Evolutionary conservation across 2,888 invertebrate species (phyloP), one percentile per base, ranked within the genome.

Genomic region (Pediacus dermestoides): DNA sequence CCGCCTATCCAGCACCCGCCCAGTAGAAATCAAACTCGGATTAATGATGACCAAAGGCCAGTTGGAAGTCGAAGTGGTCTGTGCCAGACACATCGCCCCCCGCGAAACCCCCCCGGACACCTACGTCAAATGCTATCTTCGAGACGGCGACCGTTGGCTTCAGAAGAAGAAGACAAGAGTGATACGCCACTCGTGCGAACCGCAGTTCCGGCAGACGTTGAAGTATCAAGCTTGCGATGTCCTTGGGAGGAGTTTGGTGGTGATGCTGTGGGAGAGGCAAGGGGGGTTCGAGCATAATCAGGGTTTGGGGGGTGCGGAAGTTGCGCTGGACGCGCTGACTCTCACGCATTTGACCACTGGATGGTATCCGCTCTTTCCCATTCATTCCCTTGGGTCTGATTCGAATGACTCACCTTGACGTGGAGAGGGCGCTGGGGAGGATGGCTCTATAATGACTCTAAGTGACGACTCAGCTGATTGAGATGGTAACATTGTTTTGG

Each of bases 91-190:
- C 53, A 80, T 88, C 45, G 75, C 78, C 32, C 75, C 76, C 12
- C 80, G 80, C 37, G 85, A 85, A 57, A 81, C 82, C 34, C 81
- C 82, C 52, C 76, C 82, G 64, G 93, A 94, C 66, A 93, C 92
- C 11, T 94, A 94, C 72, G 91, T 93, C 35, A 93, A 94, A 71
- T 93, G 91, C 50, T 93, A 92, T 66, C 75, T 93, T 42, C 82
- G 89, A 40, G 91, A 92, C 63, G 88, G 88, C 13, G 89, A 89
- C 49, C 82, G 88, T 50, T 84, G 89, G 80, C 73, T 92, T 42
- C 89, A 91, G 68, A 93, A 93, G 71, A 85, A 90, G 61, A 94
- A 94, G 70, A 94, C 93, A 1, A 78, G 88, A 28, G 85, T 91
- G 15, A 10, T 87, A 11, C 79, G 87, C 35, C 87, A 87, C 61